Conservation (phyloP, 2,888 invertebrate genomes). For the Aproaerema taeniolella region DNA sequence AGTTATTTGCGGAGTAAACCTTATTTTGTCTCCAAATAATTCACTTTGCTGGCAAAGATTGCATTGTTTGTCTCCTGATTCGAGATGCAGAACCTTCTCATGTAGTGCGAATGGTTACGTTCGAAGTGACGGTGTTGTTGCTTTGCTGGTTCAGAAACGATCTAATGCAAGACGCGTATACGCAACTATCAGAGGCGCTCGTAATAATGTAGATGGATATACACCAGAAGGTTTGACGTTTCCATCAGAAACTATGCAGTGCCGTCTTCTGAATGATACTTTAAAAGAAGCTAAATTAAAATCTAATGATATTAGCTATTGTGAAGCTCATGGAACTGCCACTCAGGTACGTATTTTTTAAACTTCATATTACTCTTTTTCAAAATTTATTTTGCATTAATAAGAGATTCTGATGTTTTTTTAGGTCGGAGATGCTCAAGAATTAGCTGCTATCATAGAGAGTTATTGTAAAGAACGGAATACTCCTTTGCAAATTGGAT, state of each 20-base stretch:
- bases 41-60: conserved; percentile 95
- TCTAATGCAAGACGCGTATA: conserved; percentile 87
- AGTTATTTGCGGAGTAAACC: conserved; percentile 94
- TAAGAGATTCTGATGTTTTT: too few species aligned
- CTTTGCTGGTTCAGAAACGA: conserved; percentile 88
- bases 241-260: conserved; percentile 89
- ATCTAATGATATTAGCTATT: conserved; percentile 90
- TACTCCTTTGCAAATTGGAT: conserved; percentile 86
- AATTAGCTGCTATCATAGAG: conserved; percentile 90
- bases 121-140: conserved; percentile 91
- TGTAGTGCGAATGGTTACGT: conserved; percentile 94
- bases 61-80: conserved; percentile 93
- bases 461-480: conserved; percentile 87
- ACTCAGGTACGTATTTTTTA: conserved; percentile 90
- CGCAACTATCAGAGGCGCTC: conserved; percentile 90
- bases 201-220: conserved; percentile 94
- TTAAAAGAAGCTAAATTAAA: conserved; percentile 89
- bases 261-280: conserved; percentile 88
- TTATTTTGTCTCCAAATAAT: conserved; percentile 95
- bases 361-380: too few species aligned
- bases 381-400: too few species aligned
- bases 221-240: conserved; percentile 94
- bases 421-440: conserved; percentile 90
- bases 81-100: conserved; percentile 97
- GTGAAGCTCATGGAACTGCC: conserved; percentile 99